Evolutionary conservation across 2,113 vertebrate genomes (phyloP).

Genomic region (Tor tambroides): DNA sequence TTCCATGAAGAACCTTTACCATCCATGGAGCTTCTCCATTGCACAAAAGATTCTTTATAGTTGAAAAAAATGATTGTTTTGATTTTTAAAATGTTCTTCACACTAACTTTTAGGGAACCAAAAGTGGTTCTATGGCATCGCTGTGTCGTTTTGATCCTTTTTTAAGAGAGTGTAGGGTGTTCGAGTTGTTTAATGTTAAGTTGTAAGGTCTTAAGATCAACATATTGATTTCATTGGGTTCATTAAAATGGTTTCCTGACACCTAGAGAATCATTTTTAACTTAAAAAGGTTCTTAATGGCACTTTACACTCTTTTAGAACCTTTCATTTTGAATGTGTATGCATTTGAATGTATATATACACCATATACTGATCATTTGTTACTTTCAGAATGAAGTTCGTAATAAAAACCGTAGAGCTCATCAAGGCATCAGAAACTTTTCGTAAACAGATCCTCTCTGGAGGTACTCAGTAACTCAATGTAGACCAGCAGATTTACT

Average conservation of each 20-base stretch:
- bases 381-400: not conserved
- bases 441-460: not conserved
- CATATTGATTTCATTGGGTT: not conserved
- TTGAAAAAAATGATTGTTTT: too few species aligned
- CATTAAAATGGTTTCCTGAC: not conserved
- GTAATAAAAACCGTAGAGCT: not conserved
- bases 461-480: slow-evolving; percentile 67
- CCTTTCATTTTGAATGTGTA: not conserved
- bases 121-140: too few species aligned
- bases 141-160: too few species aligned
- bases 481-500: slow-evolving; percentile 58
- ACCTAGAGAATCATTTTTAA: not conserved
- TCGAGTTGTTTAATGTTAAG: not conserved
- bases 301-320: not conserved
- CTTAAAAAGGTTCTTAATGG: too few species aligned
- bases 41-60: too few species aligned
- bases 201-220: not conserved
- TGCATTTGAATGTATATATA: not conserved
- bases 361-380: not conserved
- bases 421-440: not conserved
- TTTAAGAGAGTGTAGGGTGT: not conserved
- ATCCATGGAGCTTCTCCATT: too few species aligned
- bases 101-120: too few species aligned
- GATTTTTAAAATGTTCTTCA: too few species aligned
- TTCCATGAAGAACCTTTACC: too few species aligned